phyloP scores from a whole-genome alignment of 2,113 vertebrate species.

The Tragelaphus strepsiceros region DNA sequence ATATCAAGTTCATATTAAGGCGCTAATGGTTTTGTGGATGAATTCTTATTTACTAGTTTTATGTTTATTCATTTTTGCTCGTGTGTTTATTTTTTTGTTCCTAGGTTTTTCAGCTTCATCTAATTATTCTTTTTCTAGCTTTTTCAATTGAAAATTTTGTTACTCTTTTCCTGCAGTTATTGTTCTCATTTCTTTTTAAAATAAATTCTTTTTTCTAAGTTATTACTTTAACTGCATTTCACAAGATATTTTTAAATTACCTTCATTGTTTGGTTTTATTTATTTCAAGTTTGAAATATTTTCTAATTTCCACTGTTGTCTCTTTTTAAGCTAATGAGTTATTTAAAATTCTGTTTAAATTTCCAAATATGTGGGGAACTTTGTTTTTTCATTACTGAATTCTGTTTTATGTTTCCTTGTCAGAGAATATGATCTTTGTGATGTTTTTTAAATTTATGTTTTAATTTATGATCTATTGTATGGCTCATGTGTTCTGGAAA shows the following conservation, averaged over 20 bases:
- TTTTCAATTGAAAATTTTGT: too few species aligned
- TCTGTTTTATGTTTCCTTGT: not conserved
- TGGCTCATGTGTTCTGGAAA: not conserved
- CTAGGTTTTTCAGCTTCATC: too few species aligned
- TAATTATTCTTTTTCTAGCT: too few species aligned
- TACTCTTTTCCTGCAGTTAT: too few species aligned
- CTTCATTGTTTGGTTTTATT: not conserved
- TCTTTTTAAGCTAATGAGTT: not conserved
- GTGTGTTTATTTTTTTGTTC: too few species aligned
- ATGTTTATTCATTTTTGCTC: too few species aligned
- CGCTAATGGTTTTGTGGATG: too few species aligned
- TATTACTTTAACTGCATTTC: not conserved
- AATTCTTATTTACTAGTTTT: too few species aligned
- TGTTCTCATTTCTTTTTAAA: too few species aligned
- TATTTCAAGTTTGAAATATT: not conserved
- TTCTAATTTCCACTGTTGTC: not conserved
- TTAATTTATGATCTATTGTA: not conserved
- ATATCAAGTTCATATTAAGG: too few species aligned
- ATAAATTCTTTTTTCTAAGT: too few species aligned
- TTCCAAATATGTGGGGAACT: not conserved
- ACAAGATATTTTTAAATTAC: not conserved
- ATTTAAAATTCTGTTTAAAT: not conserved
- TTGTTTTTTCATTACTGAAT: not conserved
- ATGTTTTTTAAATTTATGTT: not conserved
- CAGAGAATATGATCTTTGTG: not conserved